These are phyloP conservation scores for Drosophila peninsularis DNA, from an alignment of 2,888 invertebrate species.

Conservation along the genomic window DNA sequence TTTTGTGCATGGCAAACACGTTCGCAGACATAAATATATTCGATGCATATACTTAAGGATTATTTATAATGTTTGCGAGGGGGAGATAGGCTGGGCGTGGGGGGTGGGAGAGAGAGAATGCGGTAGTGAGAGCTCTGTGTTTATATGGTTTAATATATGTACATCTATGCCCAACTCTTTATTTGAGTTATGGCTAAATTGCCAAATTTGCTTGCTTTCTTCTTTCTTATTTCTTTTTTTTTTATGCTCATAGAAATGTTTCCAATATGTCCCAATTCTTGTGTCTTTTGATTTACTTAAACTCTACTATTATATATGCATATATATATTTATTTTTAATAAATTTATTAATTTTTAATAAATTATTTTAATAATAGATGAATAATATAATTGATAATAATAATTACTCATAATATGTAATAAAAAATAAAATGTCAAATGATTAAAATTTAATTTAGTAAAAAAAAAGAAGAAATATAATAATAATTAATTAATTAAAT, in stretches of 20 bases:
- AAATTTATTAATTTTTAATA: too few relatives aligned
- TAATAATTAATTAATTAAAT: too few relatives aligned
- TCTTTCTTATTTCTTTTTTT: background rate
- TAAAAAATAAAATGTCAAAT: too few relatives aligned
- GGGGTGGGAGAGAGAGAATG: background rate
- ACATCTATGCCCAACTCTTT: background rate
- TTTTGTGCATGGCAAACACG: constrained; percentile 70
- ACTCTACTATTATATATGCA: too few relatives aligned
- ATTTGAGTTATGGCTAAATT: background rate
- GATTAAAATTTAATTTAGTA: too few relatives aligned
- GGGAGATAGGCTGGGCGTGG: background rate
- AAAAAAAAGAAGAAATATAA: too few relatives aligned
- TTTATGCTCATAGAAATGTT: background rate
- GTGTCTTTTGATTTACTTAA: too few relatives aligned
- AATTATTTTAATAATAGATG: too few relatives aligned
- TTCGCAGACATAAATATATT: constrained; percentile 43
- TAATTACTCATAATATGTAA: too few relatives aligned
- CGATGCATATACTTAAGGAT: constrained; percentile 27
- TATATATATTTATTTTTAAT: too few relatives aligned
- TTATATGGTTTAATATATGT: background rate
- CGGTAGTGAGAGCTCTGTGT: too few relatives aligned
- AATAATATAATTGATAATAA: too few relatives aligned
- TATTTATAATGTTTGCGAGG: constrained; percentile 11
- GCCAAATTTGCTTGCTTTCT: background rate
- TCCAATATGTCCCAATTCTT: background rate